Evolutionary conservation across 2,113 vertebrate species (phyloP), one percentile per base, ranked within the genome.

Genomic region (Phrynosoma blainvillii): DNA sequence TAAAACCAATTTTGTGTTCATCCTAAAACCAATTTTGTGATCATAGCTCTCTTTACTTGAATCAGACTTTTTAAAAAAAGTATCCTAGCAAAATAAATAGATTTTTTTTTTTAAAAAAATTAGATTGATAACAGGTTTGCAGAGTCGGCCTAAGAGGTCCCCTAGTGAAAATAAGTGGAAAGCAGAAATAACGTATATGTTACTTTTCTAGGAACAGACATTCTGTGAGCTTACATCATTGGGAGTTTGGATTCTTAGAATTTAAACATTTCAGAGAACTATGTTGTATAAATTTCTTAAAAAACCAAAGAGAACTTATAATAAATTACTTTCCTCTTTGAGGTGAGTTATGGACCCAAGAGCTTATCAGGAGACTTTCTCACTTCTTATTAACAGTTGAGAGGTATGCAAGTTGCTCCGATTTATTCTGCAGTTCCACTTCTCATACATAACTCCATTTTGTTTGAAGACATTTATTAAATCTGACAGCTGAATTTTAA

Each of bases 351-450:
- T 47, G 32, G 10, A 3, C 6, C 1, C 84, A 71, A 59, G 52
- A 87, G 18, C 0, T 79, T 56, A 65, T 54, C 71, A 84, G 42
- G 84, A 78, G 5, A n/a, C 42, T 78, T 42, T 32, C 7, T 21
- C 23, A n/a, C 42, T n/a, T 66, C 62, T 81, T 74, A 21, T 86
- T 73, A 82, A 82, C 84, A 89, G 71, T 89, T 90, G 80, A 90
- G 71, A 0, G 1, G 42, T 91, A 1, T 90, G 0, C 78, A 84
- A 73, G 36, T 90, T 56, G 12, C 65, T 30, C 54, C 70, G 80
- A 54, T 83, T 90, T 86, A 54, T 92, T 93, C 85, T 91, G 18
- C 66, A 75, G 13, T 90, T 93, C 75, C 10, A 12, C 42, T 87
- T 91, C 84, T 90, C 25, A 25, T 68, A 23, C 1, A 5, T 0